Base-by-base conservation (phyloP, 1,140 invertebrate species). In the Drosophila ambigua region DNA sequence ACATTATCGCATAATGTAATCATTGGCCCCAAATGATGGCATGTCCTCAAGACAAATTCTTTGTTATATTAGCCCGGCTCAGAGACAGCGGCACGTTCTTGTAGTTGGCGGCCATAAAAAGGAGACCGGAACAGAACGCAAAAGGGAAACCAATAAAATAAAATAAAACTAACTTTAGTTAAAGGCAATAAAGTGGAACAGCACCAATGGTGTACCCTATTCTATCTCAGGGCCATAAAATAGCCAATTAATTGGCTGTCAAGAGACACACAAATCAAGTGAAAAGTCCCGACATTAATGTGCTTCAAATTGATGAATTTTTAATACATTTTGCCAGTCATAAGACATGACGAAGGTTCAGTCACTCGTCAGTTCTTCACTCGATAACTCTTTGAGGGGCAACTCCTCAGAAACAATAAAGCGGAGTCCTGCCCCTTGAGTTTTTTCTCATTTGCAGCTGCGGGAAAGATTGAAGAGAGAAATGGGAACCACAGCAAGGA, bases 1-100 rank as follows among this genome's bases (percentile, higher is more conserved):
- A 89, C 83, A 88, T 88, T 88, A 89, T 88, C 83, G 83, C 83
- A 88, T 88, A 88, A 88, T 88, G 84, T 88, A 88, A 88, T 88
- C 83, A 89, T 88, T 89, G 79, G 76, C 75, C 35, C 63, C 76
- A 81, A 83, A 88, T 83, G 84, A 87, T 88, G 83, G 71, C 83
- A 87, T 87, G 83, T 88, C 82, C 82, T 82, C 65, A 88, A 87
- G 82, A 87, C 82, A 88, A 87, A 87, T 87, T 87, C 83, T 88
- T 87, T 87, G 82, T 87, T 82, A 79, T 73, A 80, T 79, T 73
- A 72, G 60, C 60, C 73, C 28, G 65, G 48, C 41, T 28, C 28
- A 50, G 35, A 46, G 43, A 52, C 35, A 44, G 53, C 41, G 48
- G 68, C 76, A 79, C 76, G 77, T 73, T 55, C 62, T 52, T 59